Conservation (phyloP, 1,140 invertebrate species). For the Ruditapes philippinarum region DNA sequence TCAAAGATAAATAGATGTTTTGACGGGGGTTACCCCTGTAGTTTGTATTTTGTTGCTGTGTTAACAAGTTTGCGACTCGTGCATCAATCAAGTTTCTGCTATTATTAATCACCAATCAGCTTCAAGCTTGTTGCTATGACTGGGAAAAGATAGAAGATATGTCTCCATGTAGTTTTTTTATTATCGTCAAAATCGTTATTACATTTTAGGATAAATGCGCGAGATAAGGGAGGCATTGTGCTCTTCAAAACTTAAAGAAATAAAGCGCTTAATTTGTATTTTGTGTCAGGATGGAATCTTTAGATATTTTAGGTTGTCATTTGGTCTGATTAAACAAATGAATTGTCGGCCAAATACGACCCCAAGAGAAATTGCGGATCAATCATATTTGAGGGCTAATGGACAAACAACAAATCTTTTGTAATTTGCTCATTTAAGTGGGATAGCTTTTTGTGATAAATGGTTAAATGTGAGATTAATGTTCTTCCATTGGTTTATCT, state of each 20-base stretch:
- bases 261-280: conserved; percentile 64
- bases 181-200: conserved; percentile 45
- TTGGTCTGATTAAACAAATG: conserved; percentile 64
- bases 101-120: conserved; percentile 56
- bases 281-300: conserved; percentile 49
- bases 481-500: conserved; percentile 15
- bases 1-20: conserved; percentile 30
- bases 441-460: conserved; percentile 40
- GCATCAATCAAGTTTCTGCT: conserved; percentile 35
- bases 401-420: conserved; percentile 67
- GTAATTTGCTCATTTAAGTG: conserved; percentile 66
- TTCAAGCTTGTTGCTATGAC: conserved; percentile 11
- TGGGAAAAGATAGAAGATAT: conserved; percentile 14
- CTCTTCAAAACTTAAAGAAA: conserved; percentile 49
- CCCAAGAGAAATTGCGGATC: conserved; percentile 45
- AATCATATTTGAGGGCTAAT: conserved; percentile 55
- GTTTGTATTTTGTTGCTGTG: conserved; percentile 56
- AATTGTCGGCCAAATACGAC: conserved; percentile 58
- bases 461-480: conserved; percentile 59
- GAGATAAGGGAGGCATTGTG: conserved; percentile 40
- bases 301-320: conserved; percentile 63
- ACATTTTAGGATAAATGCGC: conserved; percentile 51
- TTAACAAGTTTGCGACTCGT: conserved; percentile 44
- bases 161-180: conserved; percentile 32
- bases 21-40: conserved; percentile 29